phyloP scores from a whole-genome alignment of 2,113 vertebrate species.

The Upupa epops region DNA sequence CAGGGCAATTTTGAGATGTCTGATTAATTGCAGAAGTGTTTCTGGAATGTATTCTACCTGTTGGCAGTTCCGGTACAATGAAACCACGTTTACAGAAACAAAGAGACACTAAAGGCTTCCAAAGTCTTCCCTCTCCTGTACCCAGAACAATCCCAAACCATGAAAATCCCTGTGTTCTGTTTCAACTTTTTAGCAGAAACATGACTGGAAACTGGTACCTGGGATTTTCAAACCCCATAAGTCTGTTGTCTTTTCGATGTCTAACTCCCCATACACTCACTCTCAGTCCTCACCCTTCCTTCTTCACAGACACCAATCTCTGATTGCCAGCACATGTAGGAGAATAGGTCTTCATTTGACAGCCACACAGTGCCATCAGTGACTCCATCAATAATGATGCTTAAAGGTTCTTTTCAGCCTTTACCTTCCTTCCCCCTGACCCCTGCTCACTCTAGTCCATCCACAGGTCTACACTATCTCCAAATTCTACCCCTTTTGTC shows the following conservation, averaged over 20 bases:
- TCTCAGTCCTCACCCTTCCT: neutral
- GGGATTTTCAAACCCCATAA: neutral
- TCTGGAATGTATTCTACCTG: neutral
- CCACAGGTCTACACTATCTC: neutral
- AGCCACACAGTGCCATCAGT: fast-evolving
- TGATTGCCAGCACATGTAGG: neutral
- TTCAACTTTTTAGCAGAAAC: neutral
- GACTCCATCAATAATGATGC: neutral
- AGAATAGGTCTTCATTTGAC: neutral
- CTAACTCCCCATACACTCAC: neutral
- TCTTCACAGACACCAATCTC: neutral
- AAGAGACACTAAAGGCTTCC: neutral
- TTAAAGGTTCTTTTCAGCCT: neutral
- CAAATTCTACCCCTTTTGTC: neutral
- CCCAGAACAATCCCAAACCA: neutral
- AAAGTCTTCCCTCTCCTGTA: neutral
- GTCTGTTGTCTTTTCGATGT: neutral
- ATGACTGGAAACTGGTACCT: neutral
- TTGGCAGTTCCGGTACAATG: neutral
- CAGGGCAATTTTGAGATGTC: neutral
- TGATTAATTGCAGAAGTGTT: neutral
- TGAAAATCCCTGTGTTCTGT: neutral
- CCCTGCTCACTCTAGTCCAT: neutral
- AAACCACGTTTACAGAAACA: neutral
- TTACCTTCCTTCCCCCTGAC: neutral